These are phyloP conservation scores for Tholera decimalis DNA, from an alignment of 2,888 invertebrate genomes.

Conservation along the genomic window DNA sequence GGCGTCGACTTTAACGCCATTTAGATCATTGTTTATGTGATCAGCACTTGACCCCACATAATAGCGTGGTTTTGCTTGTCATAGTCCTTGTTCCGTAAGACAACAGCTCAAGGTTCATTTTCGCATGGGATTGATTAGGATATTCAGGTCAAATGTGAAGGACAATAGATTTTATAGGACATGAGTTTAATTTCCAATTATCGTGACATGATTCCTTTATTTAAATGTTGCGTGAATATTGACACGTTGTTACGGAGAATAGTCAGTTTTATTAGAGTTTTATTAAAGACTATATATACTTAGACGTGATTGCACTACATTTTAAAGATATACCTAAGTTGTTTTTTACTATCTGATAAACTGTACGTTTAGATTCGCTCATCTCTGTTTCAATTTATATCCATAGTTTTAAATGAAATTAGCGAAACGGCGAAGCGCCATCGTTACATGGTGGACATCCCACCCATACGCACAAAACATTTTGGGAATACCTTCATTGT, in stretches of 20 bases:
- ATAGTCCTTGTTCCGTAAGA: conserved; percentile 18
- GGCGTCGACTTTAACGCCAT: conserved; percentile 68
- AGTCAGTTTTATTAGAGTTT: neutral
- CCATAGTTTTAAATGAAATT: no score
- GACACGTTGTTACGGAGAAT: conserved; percentile 2
- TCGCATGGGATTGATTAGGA: conserved; percentile 19
- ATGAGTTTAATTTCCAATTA: conserved; percentile 60
- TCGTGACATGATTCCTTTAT: conserved; percentile 52
- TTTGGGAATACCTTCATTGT: no score
- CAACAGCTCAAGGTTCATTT: conserved; percentile 32
- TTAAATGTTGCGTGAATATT: conserved; percentile 37
- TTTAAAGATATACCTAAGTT: no score
- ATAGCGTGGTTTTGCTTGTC: conserved; percentile 40
- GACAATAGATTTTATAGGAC: conserved; percentile 60
- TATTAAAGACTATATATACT: neutral
- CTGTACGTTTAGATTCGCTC: no score
- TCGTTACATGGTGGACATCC: no score
- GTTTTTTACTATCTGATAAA: no score
- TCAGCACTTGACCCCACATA: conserved; percentile 66
- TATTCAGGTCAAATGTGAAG: conserved; percentile 64
- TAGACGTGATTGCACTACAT: neutral
- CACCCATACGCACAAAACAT: no score
- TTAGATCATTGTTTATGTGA: conserved; percentile 74
- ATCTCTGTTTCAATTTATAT: no score
- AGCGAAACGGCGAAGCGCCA: no score